phyloP scores from a whole-genome alignment of 2,888 invertebrate species.

The Monochamus alternatus region DNA sequence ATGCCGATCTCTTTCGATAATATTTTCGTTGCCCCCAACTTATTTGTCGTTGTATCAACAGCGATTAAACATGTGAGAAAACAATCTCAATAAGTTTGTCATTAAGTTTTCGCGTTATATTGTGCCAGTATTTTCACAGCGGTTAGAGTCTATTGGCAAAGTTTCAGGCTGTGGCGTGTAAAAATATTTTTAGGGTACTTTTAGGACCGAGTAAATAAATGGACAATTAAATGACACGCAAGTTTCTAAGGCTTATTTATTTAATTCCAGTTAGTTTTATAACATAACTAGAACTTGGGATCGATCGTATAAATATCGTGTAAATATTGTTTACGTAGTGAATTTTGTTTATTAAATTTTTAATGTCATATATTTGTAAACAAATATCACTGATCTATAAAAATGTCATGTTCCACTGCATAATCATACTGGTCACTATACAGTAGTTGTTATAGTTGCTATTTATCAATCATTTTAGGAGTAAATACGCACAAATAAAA shows the following conservation, averaged over 20 bases:
- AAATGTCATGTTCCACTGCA: too few relatives aligned
- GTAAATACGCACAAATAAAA: too few relatives aligned
- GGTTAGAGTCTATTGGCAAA: not conserved
- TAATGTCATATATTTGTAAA: too few relatives aligned
- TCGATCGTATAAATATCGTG: too few relatives aligned
- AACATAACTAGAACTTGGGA: too few relatives aligned
- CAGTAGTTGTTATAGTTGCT: too few relatives aligned
- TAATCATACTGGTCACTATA: too few relatives aligned
- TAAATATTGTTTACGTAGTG: too few relatives aligned
- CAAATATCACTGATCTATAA: too few relatives aligned
- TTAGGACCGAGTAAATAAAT: conserved; percentile 16
- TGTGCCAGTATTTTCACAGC: conserved; percentile 22
- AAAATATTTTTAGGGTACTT: conserved; percentile 25
- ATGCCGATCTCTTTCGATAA: conserved; percentile 39
- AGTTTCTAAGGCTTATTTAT: conserved; percentile 7
- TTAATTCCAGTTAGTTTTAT: not conserved
- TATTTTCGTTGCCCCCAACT: conserved; percentile 40
- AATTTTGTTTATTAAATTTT: too few relatives aligned
- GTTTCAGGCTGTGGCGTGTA: conserved; percentile 16
- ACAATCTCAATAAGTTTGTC: conserved; percentile 26
- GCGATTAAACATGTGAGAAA: conserved; percentile 32
- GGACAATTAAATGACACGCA: conserved; percentile 22
- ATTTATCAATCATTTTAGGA: too few relatives aligned
- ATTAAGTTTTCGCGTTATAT: conserved; percentile 10
- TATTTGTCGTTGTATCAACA: conserved; percentile 32